Evolutionary conservation across 2,888 invertebrate species (phyloP), one percentile per base, ranked within the genome.

Genomic region (Empis stercorea): DNA sequence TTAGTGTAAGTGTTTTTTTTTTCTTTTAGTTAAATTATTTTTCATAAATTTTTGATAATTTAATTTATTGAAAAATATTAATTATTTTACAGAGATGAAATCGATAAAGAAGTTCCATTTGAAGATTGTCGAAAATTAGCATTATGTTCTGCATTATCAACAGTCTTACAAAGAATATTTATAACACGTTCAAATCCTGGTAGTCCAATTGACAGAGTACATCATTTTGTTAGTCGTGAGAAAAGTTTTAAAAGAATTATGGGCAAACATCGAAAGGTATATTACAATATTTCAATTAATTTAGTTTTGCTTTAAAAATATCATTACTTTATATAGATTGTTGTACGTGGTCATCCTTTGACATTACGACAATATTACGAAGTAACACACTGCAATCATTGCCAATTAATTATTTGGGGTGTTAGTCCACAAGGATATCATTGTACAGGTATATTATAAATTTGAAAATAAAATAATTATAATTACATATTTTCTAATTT

Each of bases 381-480:
- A 55, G 87, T 40, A 40, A 89, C 87, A 54, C 81, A 84, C 71
- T 99, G 97, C 71, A 88, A 91, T 73, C 86, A 87, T 71, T 97
- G 97, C 73, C 85, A 87, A 62, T 77, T 81, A 63, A 84, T 89
- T 55, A 84, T 97, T 57, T 89, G 91, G 78, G 97, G 97, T 44
- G 85, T 97, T 50, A 93, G 94, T 60, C 92, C 94, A 54, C 96
- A 97, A 72, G 96, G 95, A 48, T 95, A 88, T 75, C 87, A 92
- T 62, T 99, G 97, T 71, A 79, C 84, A 64, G 85, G 95, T 92
- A 72, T 71, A 74, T 57, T 32, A n/a, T n/a, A n/a, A n/a, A n/a
- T n/a, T n/a, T n/a, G n/a, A n/a, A n/a, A n/a, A n/a, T n/a, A n/a
- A n/a, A 5, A 4, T 20, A 20, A 3, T 20, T 20, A 4, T 4